Evolutionary conservation across 1,140 invertebrate species (phyloP), one percentile per base, ranked within the genome.

Genomic region (Apis dorsata): DNA sequence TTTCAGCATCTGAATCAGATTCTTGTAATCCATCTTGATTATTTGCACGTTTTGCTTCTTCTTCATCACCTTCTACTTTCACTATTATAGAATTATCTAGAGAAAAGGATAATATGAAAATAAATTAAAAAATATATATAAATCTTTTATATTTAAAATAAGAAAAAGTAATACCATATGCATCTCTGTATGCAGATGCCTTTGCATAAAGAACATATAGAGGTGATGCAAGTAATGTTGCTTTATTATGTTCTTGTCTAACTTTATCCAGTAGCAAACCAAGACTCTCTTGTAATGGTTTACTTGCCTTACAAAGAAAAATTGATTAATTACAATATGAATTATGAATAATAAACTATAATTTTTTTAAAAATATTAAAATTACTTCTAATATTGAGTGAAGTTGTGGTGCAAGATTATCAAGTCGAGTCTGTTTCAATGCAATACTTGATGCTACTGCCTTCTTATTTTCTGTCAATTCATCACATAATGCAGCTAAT

Each of bases 201-300:
- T 98, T 97, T 79, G 97, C 96, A 94, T 97, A 99, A 4, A 99
- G 94, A 81, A 99, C 95, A 94, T 98, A 99, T 0, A 99, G 93
- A 10, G 98, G 96, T 76, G 96, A 94, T 11, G 98, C 97, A 11
- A 99, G 94, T 83, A 97, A 95, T 62, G 95, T 94, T 19, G 98
- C 97, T 74, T 96, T 94, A 88, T 96, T 95, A 89, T 97, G 96
- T 87, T 98, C 95, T 86, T 96, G 95, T 88, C 96, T 95, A 79
- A 96, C 96, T 89, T 97, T 96, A 91, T 97, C 97, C 69, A 97
- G 94, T n/a, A 96, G 95, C 80, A 99, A 94, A 63, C 97, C 96
- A 24, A 99, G 95, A 89, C 98, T 97, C 91, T 98, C 97, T 93
- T 99, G 97, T 21, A 99, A 94, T 10, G 98, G 98, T 93, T 98